Percentiles rank a stretch among this genome's conserved stretches.
Conservation (phyloP, 2,797 vertebrate species). For the Falco columbarius region DNA sequence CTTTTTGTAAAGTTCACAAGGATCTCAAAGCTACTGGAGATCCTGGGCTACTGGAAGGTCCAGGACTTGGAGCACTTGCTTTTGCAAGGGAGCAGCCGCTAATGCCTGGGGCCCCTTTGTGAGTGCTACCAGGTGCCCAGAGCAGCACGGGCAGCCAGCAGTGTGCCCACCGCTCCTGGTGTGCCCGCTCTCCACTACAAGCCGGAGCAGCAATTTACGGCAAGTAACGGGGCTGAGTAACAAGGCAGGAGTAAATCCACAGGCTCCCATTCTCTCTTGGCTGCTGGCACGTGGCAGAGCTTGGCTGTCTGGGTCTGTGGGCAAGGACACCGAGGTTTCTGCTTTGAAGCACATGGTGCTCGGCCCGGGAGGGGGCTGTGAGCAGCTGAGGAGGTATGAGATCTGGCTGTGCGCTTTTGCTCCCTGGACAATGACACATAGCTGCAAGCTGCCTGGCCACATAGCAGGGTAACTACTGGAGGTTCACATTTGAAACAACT, state of each 20-base stretch:
- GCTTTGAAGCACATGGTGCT: background rate
- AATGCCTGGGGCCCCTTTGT: background rate
- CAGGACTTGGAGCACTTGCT: background rate
- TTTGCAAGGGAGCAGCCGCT: background rate
- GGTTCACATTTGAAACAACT: background rate
- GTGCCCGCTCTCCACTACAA: fast-evolving
- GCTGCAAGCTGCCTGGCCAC: background rate
- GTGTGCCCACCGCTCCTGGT: background rate
- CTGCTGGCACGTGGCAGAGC: background rate
- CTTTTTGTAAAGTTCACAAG: background rate
- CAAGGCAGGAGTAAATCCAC: background rate
- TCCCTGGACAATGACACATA: background rate
- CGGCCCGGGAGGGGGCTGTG: background rate
- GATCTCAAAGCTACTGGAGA: background rate
- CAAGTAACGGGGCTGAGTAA: background rate
- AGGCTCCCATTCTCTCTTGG: background rate
- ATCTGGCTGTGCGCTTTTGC: background rate
- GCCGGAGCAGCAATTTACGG: background rate
- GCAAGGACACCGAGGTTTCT: background rate
- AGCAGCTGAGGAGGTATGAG: background rate
- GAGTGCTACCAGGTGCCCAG: background rate
- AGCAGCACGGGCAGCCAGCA: background rate
- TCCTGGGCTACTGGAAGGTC: background rate
- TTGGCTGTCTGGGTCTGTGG: background rate
- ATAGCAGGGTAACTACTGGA: background rate